A percentile compares a stretch with the other conserved stretches of the same genome.
Evolutionary conservation across 2,888 invertebrate genomes (phyloP).

Genomic region (Chymomyza procnemis): DNA sequence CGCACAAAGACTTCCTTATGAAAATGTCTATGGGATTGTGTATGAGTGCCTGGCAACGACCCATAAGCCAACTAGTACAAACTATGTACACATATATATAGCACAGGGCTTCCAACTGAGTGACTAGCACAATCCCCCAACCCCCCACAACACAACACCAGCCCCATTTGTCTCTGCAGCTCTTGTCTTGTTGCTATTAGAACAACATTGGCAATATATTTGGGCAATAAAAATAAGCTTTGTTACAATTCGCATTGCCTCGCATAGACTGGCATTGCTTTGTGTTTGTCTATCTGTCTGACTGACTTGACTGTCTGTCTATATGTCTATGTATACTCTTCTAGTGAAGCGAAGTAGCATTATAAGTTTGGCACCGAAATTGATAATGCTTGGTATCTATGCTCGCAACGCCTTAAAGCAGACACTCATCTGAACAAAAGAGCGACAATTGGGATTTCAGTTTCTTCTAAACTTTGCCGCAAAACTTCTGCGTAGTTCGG

Average conservation of each 20-base stretch:
- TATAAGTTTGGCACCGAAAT: too few relatives aligned
- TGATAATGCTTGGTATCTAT: too few relatives aligned
- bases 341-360: neutral
- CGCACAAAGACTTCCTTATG: neutral
- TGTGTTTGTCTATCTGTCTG: neutral
- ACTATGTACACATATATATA: conserved; percentile 5
- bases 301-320: neutral
- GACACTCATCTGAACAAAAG: too few relatives aligned
- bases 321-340: neutral
- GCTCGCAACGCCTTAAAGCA: too few relatives aligned
- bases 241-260: conserved; percentile 46
- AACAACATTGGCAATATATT: conserved; percentile 71
- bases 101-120: conserved; percentile 27
- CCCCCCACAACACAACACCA: too few relatives aligned
- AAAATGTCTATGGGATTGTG: neutral
- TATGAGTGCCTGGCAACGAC: neutral
- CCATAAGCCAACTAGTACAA: neutral
- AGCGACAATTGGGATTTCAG: too few relatives aligned
- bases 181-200: conserved; percentile 66
- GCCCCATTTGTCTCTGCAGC: neutral
- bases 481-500: too few relatives aligned
- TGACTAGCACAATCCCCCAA: conserved; percentile 26
- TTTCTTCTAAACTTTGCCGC: too few relatives aligned
- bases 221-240: conserved; percentile 70
- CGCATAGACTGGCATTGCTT: neutral